Percentiles rank a stretch among this genome's conserved stretches.
These are phyloP conservation scores for Crocidura indochinensis DNA, from an alignment of 2,797 vertebrate genomes.

Conservation along the genomic window DNA sequence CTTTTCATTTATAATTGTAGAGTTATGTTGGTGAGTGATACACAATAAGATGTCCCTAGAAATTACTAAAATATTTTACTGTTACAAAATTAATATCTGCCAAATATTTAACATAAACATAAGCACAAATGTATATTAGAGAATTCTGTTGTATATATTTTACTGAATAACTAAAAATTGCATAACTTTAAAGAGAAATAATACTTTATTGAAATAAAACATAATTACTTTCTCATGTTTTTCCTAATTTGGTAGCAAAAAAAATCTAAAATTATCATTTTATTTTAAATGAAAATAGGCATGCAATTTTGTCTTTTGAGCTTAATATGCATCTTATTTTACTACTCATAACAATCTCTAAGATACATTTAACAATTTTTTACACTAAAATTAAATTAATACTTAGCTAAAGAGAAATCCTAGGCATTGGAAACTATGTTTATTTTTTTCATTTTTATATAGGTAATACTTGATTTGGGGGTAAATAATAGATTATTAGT, in stretches of 20 bases:
- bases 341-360: neutral
- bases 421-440: neutral
- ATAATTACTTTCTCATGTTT: neutral
- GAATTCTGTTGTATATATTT: constrained; percentile 40
- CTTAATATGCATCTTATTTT: neutral
- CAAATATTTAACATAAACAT: constrained; percentile 50
- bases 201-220: neutral
- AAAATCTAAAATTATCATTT: constrained; percentile 41
- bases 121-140: constrained; percentile 68
- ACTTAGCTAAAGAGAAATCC: constrained; percentile 40
- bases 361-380: neutral
- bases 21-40: constrained; percentile 51
- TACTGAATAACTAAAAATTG: constrained; percentile 41
- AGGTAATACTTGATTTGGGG: neutral
- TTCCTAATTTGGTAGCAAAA: constrained; percentile 32
- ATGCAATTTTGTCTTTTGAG: neutral
- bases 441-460: too few species aligned
- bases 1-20: constrained; percentile 77
- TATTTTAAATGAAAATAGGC: neutral
- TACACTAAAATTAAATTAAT: neutral
- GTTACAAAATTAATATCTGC: constrained; percentile 76
- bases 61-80: constrained; percentile 57
- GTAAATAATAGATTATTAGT: neutral
- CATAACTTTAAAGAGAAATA: constrained; percentile 13
- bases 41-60: constrained; percentile 63